These are phyloP conservation scores for Xiphorhynchus erythropygius DNA, from an alignment of 2,797 vertebrate genomes.

Conservation along the genomic window DNA sequence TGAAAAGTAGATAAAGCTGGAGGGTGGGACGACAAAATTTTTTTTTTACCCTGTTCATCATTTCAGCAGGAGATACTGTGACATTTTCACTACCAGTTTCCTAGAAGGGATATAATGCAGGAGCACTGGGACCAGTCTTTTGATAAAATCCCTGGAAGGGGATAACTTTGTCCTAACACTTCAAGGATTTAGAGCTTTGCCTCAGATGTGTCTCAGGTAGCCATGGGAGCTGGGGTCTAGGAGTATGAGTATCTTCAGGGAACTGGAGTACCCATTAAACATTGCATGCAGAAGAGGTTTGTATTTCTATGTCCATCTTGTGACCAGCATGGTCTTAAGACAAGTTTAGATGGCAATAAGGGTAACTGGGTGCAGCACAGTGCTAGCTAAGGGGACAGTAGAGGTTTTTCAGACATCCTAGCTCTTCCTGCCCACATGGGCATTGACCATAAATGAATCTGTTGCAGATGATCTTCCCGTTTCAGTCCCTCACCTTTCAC, in stretches of 20 bases:
- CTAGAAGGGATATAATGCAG: neutral
- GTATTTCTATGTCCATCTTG: rapidly evolving
- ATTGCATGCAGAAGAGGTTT: neutral
- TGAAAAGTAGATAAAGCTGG: neutral
- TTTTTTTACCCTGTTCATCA: neutral
- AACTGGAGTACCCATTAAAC: neutral
- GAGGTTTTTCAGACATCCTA: neutral
- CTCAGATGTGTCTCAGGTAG: neutral
- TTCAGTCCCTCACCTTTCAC: neutral
- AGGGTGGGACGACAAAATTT: neutral
- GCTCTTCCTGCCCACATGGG: neutral
- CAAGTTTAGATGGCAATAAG: neutral
- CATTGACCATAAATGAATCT: neutral
- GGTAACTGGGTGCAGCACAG: neutral
- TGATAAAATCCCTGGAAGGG: neutral
- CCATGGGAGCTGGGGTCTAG: neutral
- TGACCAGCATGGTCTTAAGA: neutral
- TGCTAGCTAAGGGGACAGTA: neutral
- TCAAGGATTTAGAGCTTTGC: neutral
- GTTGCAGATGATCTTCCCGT: neutral
- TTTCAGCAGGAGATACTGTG: neutral
- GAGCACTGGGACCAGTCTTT: neutral
- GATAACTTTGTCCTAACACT: neutral
- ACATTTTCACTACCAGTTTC: neutral
- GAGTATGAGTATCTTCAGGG: neutral